Conservation (phyloP, 2,797 vertebrate species). For the Pseudochirops corinnae region DNA sequence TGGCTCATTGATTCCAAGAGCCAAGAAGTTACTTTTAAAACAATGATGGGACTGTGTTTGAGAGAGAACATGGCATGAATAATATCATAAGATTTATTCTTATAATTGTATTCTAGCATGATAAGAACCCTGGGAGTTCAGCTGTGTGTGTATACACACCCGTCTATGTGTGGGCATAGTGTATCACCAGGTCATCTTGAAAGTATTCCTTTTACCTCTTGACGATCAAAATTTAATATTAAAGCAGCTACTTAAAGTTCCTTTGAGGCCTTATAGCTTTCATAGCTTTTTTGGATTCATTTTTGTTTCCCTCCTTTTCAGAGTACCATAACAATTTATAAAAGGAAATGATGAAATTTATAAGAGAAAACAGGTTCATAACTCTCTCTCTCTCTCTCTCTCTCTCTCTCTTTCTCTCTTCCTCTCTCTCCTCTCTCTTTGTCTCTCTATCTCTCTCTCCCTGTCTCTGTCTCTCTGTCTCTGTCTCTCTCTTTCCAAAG, state of each 20-base stretch:
- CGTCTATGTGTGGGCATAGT: neutral
- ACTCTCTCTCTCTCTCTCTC: too few relatives aligned
- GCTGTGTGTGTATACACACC: too few relatives aligned
- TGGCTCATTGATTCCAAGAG: neutral
- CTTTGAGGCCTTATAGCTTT: neutral
- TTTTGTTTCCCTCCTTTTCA: neutral
- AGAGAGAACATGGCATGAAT: constrained; percentile 8
- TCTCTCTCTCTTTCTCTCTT: too few relatives aligned
- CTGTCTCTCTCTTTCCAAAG: neutral
- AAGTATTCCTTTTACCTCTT: neutral
- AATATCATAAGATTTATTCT: neutral
- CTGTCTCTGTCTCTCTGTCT: too few relatives aligned
- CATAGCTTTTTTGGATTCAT: neutral
- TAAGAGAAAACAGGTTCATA: neutral
- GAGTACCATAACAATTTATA: neutral
- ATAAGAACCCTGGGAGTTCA: neutral
- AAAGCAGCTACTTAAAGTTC: neutral
- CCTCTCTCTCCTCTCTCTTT: too few relatives aligned
- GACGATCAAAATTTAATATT: neutral
- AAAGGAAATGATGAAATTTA: neutral
- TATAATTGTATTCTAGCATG: neutral
- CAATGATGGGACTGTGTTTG: neutral
- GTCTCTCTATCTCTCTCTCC: neutral
- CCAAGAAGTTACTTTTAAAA: neutral
- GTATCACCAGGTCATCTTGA: neutral